phyloP scores from a whole-genome alignment of 2,888 invertebrate genomes.

The Eupithecia centaureata region DNA sequence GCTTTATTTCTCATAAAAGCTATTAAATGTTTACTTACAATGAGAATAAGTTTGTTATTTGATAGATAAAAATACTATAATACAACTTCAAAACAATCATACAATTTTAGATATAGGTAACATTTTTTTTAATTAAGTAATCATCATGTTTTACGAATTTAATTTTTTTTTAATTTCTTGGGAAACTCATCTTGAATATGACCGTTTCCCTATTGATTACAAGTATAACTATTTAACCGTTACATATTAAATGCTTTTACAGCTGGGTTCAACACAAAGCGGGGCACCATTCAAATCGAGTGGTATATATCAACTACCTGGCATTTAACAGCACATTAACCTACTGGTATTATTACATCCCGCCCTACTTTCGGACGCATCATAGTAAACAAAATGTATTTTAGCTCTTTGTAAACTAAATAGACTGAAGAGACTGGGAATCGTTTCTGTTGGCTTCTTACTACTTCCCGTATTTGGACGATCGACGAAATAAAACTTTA shows the following conservation, averaged over 20 bases:
- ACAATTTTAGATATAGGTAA: too few relatives aligned
- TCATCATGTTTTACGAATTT: too few relatives aligned
- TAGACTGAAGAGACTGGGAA: constrained; percentile 1
- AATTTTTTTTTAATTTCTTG: too few relatives aligned
- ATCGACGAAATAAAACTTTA: too few relatives aligned
- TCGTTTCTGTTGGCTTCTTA: not conserved
- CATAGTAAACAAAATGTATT: constrained; percentile 56
- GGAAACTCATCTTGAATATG: not conserved
- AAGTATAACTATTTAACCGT: not conserved
- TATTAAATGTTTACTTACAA: too few relatives aligned
- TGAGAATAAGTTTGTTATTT: too few relatives aligned
- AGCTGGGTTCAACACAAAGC: constrained; percentile 5
- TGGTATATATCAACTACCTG: constrained; percentile 42
- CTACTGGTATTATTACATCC: constrained; percentile 48
- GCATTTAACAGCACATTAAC: constrained; percentile 53
- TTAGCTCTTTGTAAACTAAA: constrained; percentile 30
- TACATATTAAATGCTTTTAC: not conserved
- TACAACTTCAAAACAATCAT: too few relatives aligned
- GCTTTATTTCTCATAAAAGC: too few relatives aligned
- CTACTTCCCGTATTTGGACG: not conserved
- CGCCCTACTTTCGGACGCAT: constrained; percentile 53
- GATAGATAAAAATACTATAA: too few relatives aligned
- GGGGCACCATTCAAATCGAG: constrained; percentile 11
- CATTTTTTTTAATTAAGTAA: too few relatives aligned
- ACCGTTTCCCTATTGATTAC: not conserved